Percentiles rank a stretch among this genome's conserved stretches.
Evolutionary conservation across 1,140 invertebrate species (phyloP).

Genomic region (Rhyzopertha dominica): DNA sequence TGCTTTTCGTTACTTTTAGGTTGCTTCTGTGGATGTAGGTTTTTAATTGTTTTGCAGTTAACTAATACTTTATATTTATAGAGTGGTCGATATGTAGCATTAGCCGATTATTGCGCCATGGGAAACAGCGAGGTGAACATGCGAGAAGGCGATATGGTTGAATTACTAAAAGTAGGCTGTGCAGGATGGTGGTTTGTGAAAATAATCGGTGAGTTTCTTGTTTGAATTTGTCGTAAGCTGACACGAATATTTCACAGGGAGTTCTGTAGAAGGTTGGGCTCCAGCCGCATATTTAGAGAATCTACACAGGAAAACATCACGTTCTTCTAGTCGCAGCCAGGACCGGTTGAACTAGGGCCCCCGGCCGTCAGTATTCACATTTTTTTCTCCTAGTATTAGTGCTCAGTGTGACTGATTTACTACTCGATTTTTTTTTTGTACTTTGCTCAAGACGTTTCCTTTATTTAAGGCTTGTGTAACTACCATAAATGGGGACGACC

Average conservation of each 20-base stretch:
- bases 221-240: constrained; percentile 1
- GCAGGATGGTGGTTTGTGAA: constrained; percentile 96
- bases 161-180: constrained; percentile 84
- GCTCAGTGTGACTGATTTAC: too few relatives aligned
- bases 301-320: constrained; percentile 65
- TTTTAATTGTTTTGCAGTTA: constrained; percentile 18
- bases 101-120: constrained; percentile 87
- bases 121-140: constrained; percentile 84
- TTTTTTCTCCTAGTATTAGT: too few relatives aligned
- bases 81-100: constrained; percentile 72
- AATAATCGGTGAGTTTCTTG: constrained; percentile 57
- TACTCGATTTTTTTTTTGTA: too few relatives aligned
- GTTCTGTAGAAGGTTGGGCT: constrained; percentile 81
- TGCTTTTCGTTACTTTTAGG: too few relatives aligned
- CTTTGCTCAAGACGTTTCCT: too few relatives aligned
- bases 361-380: too few relatives aligned
- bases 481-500: too few relatives aligned
- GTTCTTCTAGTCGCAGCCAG: constrained; percentile 58
- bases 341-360: constrained; percentile 51
- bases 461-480: too few relatives aligned
- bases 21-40: constrained; percentile 9
- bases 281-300: constrained; percentile 88
- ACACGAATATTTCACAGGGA: constrained; percentile 45
- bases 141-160: constrained; percentile 80
- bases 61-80: constrained; percentile 38